Conservation (phyloP, 1,140 invertebrate species). For the Drosophila miranda region DNA sequence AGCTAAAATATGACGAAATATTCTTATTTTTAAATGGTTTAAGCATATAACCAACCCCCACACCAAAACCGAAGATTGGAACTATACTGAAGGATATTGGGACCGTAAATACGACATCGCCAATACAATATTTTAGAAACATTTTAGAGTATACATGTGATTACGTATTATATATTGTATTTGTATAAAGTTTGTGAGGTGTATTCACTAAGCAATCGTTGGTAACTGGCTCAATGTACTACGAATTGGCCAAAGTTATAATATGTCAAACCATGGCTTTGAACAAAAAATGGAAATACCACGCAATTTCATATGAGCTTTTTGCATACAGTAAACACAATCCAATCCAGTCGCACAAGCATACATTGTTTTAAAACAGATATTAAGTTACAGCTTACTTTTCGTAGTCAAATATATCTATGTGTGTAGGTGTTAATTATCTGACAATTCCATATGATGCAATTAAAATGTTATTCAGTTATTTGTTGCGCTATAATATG, state of each 20-base stretch:
- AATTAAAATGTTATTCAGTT: slow-evolving; percentile 55
- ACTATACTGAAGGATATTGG: slow-evolving; percentile 94
- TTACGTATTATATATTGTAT: slow-evolving; percentile 36
- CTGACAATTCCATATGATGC: slow-evolving; percentile 36
- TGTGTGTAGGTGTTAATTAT: slow-evolving; percentile 46
- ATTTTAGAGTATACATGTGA: slow-evolving; percentile 43
- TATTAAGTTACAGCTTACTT: slow-evolving; percentile 38
- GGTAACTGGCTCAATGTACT: slow-evolving; percentile 27
- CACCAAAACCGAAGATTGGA: slow-evolving; percentile 94
- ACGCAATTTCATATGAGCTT: background rate
- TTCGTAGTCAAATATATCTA: slow-evolving; percentile 28
- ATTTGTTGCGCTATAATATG: slow-evolving; percentile 30
- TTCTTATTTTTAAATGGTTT: slow-evolving; percentile 89
- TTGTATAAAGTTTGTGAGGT: slow-evolving; percentile 47
- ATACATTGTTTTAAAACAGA: slow-evolving; percentile 4
- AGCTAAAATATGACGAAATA: background rate
- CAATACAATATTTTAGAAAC: slow-evolving; percentile 63
- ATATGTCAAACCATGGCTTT: too few relatives aligned
- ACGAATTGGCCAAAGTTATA: slow-evolving; percentile 14
- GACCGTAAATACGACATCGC: slow-evolving; percentile 87
- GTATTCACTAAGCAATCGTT: slow-evolving; percentile 34
- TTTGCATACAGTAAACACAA: slow-evolving; percentile 1
- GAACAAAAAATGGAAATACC: background rate
- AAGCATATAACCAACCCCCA: slow-evolving; percentile 88
- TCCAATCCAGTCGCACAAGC: slow-evolving; percentile 35